phyloP scores from a whole-genome alignment of 2,113 vertebrate species.

The Pteronura brasiliensis region DNA sequence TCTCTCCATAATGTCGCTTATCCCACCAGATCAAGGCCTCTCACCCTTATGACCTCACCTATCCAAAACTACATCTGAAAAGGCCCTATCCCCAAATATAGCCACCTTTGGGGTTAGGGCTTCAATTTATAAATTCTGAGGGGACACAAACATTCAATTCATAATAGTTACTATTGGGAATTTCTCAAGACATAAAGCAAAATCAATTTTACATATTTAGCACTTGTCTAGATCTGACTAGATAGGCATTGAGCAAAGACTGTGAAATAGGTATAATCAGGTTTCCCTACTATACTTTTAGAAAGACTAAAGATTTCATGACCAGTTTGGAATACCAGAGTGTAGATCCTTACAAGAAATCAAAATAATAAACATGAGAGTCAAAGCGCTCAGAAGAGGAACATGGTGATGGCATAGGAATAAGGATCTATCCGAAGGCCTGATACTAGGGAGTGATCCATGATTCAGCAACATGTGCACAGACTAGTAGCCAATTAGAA shows the following conservation, averaged over 20 bases:
- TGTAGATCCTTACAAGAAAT: background rate
- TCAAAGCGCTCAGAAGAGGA: background rate
- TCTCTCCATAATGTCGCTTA: background rate
- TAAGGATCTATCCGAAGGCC: background rate
- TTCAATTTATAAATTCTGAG: background rate
- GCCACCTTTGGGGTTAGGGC: too few relatives aligned
- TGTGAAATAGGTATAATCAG: background rate
- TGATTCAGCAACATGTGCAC: background rate
- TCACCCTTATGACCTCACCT: background rate
- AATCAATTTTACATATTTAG: background rate
- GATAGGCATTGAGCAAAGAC: background rate
- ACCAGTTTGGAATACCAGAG: background rate
- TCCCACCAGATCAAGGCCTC: background rate
- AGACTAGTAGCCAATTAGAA: background rate
- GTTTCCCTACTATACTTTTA: background rate
- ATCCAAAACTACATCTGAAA: background rate
- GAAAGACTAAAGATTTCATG: background rate
- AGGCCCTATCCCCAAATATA: background rate
- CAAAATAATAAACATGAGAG: background rate
- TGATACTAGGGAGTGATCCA: background rate
- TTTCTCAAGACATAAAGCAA: background rate
- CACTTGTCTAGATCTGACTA: background rate
- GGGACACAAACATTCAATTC: background rate
- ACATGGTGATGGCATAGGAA: rapidly evolving
- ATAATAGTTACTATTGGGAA: background rate